Evolutionary conservation across 1,140 invertebrate species (phyloP).

Genomic region (Metopolophium dirhodum): DNA sequence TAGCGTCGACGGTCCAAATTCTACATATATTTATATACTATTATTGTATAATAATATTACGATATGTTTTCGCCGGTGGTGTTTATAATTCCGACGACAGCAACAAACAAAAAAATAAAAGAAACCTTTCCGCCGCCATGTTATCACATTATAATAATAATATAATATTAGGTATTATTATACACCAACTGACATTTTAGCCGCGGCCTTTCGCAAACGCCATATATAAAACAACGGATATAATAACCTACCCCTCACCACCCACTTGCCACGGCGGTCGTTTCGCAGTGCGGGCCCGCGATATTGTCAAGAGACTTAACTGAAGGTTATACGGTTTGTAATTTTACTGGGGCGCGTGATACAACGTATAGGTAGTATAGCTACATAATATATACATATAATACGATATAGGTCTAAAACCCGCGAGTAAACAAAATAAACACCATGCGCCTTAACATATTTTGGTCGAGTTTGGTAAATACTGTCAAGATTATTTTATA

Average conservation of each 20-base stretch:
- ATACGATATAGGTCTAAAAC: neutral
- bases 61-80: neutral
- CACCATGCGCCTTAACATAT: neutral
- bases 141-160: neutral
- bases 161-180: conserved; percentile 11
- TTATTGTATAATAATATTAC: neutral
- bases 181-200: conserved; percentile 31
- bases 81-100: neutral
- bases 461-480: conserved; percentile 10
- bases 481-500: conserved; percentile 10
- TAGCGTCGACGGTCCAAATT: neutral
- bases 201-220: conserved; percentile 35
- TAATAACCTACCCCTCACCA: neutral
- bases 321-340: conserved; percentile 39
- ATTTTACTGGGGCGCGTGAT: neutral
- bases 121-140: conserved; percentile 10
- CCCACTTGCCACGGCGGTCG: no score
- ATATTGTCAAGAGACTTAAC: conserved; percentile 48
- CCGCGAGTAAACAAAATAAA: neutral
- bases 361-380: neutral
- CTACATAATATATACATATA: neutral
- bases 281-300: neutral
- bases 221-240: conserved; percentile 31
- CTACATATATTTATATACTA: no score
- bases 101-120: neutral